Evolutionary conservation across 1,140 invertebrate genomes (phyloP), one percentile per base, ranked within the genome.

Genomic region (Drosophila ogumai): DNA sequence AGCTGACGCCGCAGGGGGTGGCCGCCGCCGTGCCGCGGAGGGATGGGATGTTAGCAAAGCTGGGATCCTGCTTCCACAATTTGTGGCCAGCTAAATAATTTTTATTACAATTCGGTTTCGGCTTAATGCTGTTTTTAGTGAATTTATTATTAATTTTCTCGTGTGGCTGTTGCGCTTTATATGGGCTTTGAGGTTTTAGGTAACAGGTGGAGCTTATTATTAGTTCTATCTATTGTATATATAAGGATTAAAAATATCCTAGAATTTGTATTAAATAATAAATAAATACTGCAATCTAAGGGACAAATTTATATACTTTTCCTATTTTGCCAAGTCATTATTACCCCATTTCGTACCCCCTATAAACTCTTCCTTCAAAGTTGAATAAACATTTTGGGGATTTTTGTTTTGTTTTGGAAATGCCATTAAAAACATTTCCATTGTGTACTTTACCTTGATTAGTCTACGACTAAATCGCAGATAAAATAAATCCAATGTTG

Each of bases 1-100:
- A 73, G 79, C 79, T 74, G 82, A 64, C 74, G 67, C 84, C 78
- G 68, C 80, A 78, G 84, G 79, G n/a, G 82, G 57, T 73, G 57
- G 49, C 80, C 38, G 47, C 41, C 19, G 34, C n/a, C 15, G 34
- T 15, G 52, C 17, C 58, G 31, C 54, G 25, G 15, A 8, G 40
- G 32, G 25, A 5, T n/a, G 17, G 56, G 41, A 25, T 44, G 36
- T 54, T 54, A 13, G 50, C 7, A 22, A 32, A n/a, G 44, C 46
- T 19, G 47, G 79, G 75, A 58, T 68, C 43, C 57, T 28, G 57
- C 54, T 41, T 28, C 72, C 74, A 64, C 85, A 84, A 71, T 81
- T 84, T 88, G 84, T 90, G 84, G 85, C 50, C 72, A 79, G 71
- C 79, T 77, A 84, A 87, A 88, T 87, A 82, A 87, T 88, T 88